Conservation (phyloP, 2,113 vertebrate genomes). For the Strigops habroptila region DNA sequence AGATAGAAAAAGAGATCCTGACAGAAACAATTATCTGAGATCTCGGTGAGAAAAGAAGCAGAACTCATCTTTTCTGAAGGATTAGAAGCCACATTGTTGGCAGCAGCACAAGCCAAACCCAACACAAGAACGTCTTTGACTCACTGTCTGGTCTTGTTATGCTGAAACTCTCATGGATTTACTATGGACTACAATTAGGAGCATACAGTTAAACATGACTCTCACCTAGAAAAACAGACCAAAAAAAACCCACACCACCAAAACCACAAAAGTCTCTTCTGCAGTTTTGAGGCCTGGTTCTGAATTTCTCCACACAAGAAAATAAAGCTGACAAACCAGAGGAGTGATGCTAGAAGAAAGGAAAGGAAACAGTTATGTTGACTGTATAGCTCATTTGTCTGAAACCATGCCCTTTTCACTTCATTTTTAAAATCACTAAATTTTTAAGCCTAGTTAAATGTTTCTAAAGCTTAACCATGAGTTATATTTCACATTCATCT, state of each 20-base stretch:
- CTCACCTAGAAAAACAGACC: background rate
- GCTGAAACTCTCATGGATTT: background rate
- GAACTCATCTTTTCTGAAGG: background rate
- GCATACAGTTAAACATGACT: background rate
- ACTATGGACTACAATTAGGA: background rate
- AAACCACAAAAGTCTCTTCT: background rate
- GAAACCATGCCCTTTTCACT: background rate
- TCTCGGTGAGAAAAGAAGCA: background rate
- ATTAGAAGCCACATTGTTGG: background rate
- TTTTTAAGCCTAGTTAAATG: background rate
- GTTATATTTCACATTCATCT: background rate
- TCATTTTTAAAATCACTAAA: background rate
- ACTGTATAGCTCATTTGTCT: background rate
- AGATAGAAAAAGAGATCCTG: background rate
- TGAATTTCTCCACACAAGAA: background rate
- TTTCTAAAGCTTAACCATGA: background rate
- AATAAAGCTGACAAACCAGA: background rate
- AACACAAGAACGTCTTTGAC: background rate
- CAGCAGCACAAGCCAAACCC: background rate
- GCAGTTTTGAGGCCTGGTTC: background rate
- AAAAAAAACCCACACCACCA: background rate
- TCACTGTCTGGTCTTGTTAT: background rate
- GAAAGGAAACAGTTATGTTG: background rate
- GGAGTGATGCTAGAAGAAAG: background rate
- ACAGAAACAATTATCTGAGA: conserved; percentile 17